Conservation (phyloP, 2,888 invertebrate species). For the Meiosimyza platycephala region DNA sequence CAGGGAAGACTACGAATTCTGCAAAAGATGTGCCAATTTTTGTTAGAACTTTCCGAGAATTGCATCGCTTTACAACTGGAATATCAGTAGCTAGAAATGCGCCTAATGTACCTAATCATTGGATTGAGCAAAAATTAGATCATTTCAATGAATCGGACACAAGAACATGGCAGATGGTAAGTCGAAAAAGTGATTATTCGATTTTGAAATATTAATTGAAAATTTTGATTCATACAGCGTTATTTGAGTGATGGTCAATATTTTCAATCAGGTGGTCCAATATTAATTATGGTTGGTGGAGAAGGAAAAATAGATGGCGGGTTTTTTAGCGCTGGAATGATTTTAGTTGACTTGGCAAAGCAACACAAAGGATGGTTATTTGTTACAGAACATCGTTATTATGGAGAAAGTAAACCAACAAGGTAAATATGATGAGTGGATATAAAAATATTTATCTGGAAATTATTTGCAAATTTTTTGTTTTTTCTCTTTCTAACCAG, state of each 20-base stretch:
- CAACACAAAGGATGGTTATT: conserved; percentile 74
- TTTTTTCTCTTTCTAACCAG: conserved; percentile 60
- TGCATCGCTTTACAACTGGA: conserved; percentile 39
- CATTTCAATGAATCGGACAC: conserved; percentile 71
- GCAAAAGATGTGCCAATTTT: conserved; percentile 48
- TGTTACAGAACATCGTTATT: conserved; percentile 85
- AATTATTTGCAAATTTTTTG: not conserved
- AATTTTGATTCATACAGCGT: conserved; percentile 56
- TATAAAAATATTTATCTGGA: not conserved
- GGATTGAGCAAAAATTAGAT: conserved; percentile 71
- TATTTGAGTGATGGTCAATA: conserved; percentile 69
- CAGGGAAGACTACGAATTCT: conserved; percentile 20
- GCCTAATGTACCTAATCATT: conserved; percentile 10
- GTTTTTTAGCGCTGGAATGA: conserved; percentile 72
- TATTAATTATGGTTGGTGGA: conserved; percentile 75
- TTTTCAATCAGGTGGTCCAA: conserved; percentile 68
- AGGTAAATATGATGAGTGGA: conserved; percentile 67
- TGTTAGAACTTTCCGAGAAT: conserved; percentile 46
- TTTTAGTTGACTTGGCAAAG: conserved; percentile 70
- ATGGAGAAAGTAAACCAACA: conserved; percentile 80
- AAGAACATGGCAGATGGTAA: conserved; percentile 70
- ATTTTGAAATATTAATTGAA: not conserved
- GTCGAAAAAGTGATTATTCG: not conserved
- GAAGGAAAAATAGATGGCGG: conserved; percentile 76
- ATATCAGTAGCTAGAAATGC: not conserved